These are phyloP conservation scores for Anguilla anguilla DNA, from an alignment of 2,797 vertebrate species.

Conservation along the genomic window DNA sequence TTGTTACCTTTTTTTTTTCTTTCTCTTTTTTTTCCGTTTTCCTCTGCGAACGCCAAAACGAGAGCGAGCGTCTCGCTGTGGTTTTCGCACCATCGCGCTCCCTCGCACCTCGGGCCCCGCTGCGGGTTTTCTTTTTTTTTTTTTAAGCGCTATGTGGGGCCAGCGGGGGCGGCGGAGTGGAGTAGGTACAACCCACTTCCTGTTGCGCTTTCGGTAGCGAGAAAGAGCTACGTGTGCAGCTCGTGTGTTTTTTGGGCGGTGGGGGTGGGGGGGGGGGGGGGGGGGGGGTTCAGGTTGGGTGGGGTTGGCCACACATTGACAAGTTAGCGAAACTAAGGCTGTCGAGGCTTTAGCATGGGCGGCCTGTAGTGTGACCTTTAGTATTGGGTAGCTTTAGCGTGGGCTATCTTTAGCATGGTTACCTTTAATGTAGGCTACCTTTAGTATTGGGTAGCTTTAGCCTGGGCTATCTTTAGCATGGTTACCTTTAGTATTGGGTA, in stretches of 20 bases:
- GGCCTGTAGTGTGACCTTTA: background rate
- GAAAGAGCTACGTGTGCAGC: background rate
- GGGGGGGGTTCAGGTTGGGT: too few relatives aligned
- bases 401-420: background rate
- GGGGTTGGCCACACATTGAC: background rate
- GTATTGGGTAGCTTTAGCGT: background rate
- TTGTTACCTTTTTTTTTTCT: slow-evolving; percentile 17
- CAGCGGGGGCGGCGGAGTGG: slow-evolving; percentile 42
- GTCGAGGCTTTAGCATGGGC: background rate
- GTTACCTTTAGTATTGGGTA: background rate
- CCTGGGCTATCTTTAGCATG: background rate
- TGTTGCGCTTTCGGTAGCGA: slow-evolving; percentile 17
- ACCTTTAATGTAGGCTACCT: background rate
- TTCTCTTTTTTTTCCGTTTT: slow-evolving; percentile 25
- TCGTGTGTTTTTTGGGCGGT: background rate
- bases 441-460: background rate
- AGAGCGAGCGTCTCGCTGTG: slow-evolving; percentile 29
- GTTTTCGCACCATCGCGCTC: slow-evolving; percentile 43
- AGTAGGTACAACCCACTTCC: slow-evolving; percentile 55
- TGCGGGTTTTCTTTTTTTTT: slow-evolving; percentile 39
- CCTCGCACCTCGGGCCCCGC: slow-evolving; percentile 37
- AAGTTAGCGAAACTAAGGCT: background rate
- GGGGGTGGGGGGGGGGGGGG: background rate
- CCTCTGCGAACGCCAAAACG: background rate
- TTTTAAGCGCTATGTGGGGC: slow-evolving; percentile 33